Evolutionary conservation across 2,888 invertebrate genomes (phyloP).

Genomic region (Erannis defoliaria): DNA sequence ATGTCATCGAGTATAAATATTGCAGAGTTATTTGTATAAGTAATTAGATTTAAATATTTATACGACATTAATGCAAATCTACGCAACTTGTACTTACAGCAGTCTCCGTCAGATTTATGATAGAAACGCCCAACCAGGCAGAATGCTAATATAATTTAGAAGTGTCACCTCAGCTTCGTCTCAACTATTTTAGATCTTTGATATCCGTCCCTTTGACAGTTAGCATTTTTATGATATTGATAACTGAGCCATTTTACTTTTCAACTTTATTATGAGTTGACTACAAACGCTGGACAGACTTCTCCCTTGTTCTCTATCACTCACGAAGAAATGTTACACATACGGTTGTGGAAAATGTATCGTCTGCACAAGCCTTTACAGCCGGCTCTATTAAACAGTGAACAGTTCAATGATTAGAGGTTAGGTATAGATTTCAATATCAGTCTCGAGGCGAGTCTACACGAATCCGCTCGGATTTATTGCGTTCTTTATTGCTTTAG

Average conservation of each 20-base stretch:
- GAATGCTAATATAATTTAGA: too few relatives aligned
- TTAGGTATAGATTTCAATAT: slow-evolving; percentile 59
- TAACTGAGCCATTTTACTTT: too few relatives aligned
- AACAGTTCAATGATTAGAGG: slow-evolving; percentile 62
- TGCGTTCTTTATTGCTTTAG: slow-evolving; percentile 39
- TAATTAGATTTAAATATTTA: slow-evolving; percentile 30
- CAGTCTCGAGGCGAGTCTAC: slow-evolving; percentile 41
- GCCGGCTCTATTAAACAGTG: slow-evolving; percentile 55
- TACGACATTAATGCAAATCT: slow-evolving; percentile 39
- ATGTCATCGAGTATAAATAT: slow-evolving; percentile 24
- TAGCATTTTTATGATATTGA: too few relatives aligned
- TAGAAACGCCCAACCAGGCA: too few relatives aligned
- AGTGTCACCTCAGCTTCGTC: too few relatives aligned
- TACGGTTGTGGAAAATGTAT: not conserved
- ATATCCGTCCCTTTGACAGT: too few relatives aligned
- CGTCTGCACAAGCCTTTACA: slow-evolving; percentile 23
- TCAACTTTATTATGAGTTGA: too few relatives aligned
- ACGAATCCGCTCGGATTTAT: slow-evolving; percentile 40
- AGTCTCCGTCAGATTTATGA: too few relatives aligned
- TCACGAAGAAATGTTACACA: not conserved
- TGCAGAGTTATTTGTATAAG: slow-evolving; percentile 8
- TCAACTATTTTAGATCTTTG: too few relatives aligned
- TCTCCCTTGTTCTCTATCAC: too few relatives aligned
- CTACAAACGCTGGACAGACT: too few relatives aligned
- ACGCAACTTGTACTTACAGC: not conserved